phyloP scores from a whole-genome alignment of 2,113 vertebrate genomes.

The Chloebia gouldiae region DNA sequence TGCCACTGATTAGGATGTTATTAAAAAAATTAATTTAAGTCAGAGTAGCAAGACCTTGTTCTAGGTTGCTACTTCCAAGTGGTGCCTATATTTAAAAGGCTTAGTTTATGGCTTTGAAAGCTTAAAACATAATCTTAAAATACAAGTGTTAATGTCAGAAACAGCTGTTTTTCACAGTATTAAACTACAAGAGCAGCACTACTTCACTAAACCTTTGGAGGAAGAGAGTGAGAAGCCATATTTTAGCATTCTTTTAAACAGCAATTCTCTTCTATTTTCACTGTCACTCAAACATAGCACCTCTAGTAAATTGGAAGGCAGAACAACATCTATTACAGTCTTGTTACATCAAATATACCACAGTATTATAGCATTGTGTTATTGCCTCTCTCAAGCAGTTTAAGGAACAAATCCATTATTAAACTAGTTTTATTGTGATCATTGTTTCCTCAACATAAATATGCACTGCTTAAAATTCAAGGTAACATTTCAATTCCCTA shows the following conservation, averaged over 20 bases:
- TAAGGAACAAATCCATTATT: background rate
- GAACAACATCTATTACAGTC: background rate
- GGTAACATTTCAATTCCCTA: slow-evolving; percentile 3
- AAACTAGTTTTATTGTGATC: background rate
- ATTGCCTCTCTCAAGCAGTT: background rate
- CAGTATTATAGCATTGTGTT: background rate
- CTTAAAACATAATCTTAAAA: background rate
- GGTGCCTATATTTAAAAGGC: background rate
- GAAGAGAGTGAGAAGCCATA: background rate
- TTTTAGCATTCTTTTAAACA: background rate
- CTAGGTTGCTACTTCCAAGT: background rate
- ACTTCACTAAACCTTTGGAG: background rate
- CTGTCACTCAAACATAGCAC: background rate
- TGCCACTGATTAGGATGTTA: background rate
- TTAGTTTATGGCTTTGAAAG: background rate
- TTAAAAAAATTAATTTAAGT: background rate
- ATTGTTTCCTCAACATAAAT: background rate
- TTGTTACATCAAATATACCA: background rate
- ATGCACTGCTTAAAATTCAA: slow-evolving; percentile 14
- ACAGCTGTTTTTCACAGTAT: background rate
- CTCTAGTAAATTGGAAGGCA: background rate
- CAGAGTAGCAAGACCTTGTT: background rate
- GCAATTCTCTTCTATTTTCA: background rate
- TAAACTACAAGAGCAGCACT: background rate
- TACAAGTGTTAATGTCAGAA: background rate